Base-by-base conservation (phyloP, 2,113 vertebrate species). In the Melozone crissalis region DNA sequence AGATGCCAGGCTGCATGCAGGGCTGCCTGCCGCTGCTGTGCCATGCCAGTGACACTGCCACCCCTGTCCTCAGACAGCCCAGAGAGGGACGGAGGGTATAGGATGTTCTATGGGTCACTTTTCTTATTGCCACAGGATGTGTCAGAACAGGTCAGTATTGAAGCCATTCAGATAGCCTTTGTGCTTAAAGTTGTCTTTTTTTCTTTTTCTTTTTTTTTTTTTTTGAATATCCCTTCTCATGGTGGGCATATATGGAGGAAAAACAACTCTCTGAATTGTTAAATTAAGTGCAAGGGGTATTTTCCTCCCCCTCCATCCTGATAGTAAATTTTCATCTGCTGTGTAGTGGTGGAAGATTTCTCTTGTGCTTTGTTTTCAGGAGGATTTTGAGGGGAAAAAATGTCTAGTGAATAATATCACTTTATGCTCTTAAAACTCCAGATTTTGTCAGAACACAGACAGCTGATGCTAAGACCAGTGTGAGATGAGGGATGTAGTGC, bases 21-120 rank as follows among this genome's bases (percentile, higher is more conserved):
- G 10, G 30, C 47, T 84, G 33, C 39, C 35, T 2, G 5, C 8
- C n/a, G 3, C 28, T 0, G 0, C 28, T 2, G 2, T 24, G 23
- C 43, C 37, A 6, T 39, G 58, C 62, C 10, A 3, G 15, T 8
- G 27, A 28, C 76, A 76, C 33, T 79, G 58, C 27, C 73, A 43
- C 19, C 7, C 9, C 28, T 33, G 10, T 83, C 76, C 76, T 44
- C 62, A 79, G 61, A 39, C 13, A 57, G 39, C 16, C 27, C 3
- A 2, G 14, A 33, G 35, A 71, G 21, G 15, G 39, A 63, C 35
- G 35, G 33, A 39, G 9, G 2, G 22, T 47, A 47, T 18, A 51
- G 81, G 13, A 47, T 74, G 49, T 74, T 85, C 89, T 77, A 37
- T 37, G 43, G 26, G 41, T 94, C 55, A 23, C 20, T 85, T 85